Evolutionary conservation across 2,113 vertebrate species (phyloP).

Genomic region (Notothenia rossii): DNA sequence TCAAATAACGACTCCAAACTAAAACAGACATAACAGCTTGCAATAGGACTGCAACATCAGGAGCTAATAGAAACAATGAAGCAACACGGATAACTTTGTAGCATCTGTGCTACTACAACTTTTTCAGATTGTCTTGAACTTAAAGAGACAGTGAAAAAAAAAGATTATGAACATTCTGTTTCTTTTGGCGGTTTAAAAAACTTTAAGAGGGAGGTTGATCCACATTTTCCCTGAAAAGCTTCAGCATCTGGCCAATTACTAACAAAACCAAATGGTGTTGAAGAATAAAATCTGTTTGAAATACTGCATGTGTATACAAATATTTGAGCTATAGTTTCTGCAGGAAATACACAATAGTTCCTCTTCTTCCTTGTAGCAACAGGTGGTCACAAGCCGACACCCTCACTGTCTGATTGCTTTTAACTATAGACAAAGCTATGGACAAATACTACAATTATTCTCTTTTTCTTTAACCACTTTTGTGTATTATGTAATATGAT

Average conservation of each 20-base stretch:
- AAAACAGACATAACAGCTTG: constrained; percentile 1
- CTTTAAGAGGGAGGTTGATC: constrained; percentile 14
- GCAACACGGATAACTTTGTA: background rate
- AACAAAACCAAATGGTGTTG: constrained; percentile 10
- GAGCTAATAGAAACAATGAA: background rate
- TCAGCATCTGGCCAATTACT: constrained; percentile 23
- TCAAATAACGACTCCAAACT: background rate
- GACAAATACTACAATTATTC: constrained; percentile 3
- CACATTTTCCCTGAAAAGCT: constrained; percentile 9
- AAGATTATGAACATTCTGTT: background rate
- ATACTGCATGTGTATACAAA: background rate
- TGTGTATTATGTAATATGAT: background rate
- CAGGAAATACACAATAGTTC: background rate
- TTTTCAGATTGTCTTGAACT: background rate
- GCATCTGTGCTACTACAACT: background rate
- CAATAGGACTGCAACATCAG: background rate
- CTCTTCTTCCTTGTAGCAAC: constrained; percentile 12
- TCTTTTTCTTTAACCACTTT: constrained; percentile 15
- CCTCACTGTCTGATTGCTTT: constrained; percentile 12
- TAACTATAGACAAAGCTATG: background rate
- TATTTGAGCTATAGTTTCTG: background rate
- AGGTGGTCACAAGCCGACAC: background rate
- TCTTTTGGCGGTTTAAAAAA: background rate
- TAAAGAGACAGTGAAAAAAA: background rate
- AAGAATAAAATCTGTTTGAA: background rate